phyloP scores from a whole-genome alignment of 1,140 invertebrate genomes.

The Drosophila takahashii region DNA sequence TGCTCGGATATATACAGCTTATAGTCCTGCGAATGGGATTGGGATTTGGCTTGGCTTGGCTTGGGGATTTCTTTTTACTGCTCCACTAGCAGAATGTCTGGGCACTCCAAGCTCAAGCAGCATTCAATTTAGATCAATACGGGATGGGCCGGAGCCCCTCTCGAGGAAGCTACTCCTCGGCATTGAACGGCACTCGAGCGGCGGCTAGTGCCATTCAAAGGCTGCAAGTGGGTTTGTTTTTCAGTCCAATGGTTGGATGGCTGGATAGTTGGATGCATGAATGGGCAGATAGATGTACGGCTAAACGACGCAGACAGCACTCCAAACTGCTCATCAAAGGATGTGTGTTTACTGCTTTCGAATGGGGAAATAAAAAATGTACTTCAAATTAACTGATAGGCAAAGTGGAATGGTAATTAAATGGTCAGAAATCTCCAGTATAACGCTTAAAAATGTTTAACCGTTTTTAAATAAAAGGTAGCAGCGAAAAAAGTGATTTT shows the following conservation, averaged over 20 bases:
- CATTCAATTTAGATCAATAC: conserved; percentile 77
- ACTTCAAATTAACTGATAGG: conserved; percentile 10
- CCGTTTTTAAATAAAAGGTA: too few relatives aligned
- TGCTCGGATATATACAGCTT: conserved; percentile 26
- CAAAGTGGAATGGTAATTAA: neutral
- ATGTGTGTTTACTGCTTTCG: neutral
- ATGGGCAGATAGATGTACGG: conserved; percentile 3
- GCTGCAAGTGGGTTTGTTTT: conserved; percentile 67
- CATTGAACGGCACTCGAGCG: conserved; percentile 66
- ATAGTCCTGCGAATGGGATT: conserved; percentile 20
- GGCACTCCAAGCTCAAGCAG: conserved; percentile 50
- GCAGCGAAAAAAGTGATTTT: neutral
- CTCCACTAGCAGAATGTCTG: conserved; percentile 10
- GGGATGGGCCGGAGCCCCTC: conserved; percentile 21
- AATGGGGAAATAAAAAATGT: conserved; percentile 10
- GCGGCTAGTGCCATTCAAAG: conserved; percentile 55
- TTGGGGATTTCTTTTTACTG: conserved; percentile 15
- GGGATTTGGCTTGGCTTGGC: conserved; percentile 4
- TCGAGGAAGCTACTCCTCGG: conserved; percentile 52
- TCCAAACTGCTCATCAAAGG: conserved; percentile 1
- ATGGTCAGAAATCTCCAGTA: neutral
- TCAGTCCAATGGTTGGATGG: conserved; percentile 49
- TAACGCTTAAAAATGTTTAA: too few relatives aligned
- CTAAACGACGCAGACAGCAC: conserved; percentile 45
- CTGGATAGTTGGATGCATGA: conserved; percentile 8